phyloP scores from a whole-genome alignment of 2,113 vertebrate species.

The Spheniscus mendiculus region DNA sequence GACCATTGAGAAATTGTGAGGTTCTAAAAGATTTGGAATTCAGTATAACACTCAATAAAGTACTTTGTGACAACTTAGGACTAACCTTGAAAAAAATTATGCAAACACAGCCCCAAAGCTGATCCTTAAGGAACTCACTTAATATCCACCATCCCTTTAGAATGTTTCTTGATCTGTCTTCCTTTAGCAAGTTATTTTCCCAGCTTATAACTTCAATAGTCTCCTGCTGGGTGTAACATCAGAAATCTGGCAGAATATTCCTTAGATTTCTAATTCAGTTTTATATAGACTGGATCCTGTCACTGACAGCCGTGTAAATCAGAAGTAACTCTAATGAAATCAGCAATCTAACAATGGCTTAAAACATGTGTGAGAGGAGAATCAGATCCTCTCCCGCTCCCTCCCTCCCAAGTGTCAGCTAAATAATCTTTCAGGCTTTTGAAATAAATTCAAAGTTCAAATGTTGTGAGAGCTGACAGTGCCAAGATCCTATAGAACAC shows the following conservation, averaged over 20 bases:
- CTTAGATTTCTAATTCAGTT: constrained; percentile 41
- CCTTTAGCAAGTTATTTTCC: constrained; percentile 23
- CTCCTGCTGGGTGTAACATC: constrained; percentile 7
- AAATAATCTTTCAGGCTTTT: constrained; percentile 42
- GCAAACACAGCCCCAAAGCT: background rate
- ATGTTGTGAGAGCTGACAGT: constrained; percentile 6
- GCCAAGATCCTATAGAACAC: constrained; percentile 55
- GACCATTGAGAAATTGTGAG: background rate
- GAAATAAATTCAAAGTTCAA: constrained; percentile 50
- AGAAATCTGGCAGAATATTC: constrained; percentile 36
- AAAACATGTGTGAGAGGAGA: constrained; percentile 26
- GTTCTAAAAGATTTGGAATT: background rate
- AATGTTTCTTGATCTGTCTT: background rate
- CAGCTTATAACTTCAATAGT: background rate
- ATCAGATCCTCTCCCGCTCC: background rate
- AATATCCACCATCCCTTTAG: background rate
- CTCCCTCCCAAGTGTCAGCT: constrained; percentile 10
- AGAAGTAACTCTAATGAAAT: constrained; percentile 44
- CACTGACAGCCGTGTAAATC: constrained; percentile 34
- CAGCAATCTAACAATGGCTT: constrained; percentile 32
- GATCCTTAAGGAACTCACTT: background rate
- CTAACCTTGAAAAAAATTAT: background rate
- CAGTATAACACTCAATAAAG: background rate
- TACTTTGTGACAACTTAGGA: background rate
- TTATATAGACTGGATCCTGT: constrained; percentile 12